Conservation (phyloP, 2,888 invertebrate species). For the Limulus polyphemus region DNA sequence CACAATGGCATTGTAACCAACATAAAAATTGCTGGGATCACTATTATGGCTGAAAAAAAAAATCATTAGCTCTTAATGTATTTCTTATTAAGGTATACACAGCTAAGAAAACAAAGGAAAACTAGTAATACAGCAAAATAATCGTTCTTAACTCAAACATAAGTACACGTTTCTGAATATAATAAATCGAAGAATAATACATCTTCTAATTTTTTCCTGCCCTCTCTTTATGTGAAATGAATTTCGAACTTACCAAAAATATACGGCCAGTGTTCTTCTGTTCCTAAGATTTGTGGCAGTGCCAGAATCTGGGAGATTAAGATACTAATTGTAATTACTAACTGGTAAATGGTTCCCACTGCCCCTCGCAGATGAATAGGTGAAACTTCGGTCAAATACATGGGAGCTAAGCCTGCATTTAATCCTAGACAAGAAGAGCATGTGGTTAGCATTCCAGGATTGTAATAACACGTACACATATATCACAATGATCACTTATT, state of each 20-base stretch:
- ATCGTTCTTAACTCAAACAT: no score
- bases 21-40: conserved; percentile 60
- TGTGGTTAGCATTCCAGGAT: no score
- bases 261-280: conserved; percentile 53
- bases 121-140: no score
- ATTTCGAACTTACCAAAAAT: conserved; percentile 43
- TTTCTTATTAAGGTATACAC: no score
- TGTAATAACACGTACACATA: no score
- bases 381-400: conserved; percentile 79
- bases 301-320: conserved; percentile 54
- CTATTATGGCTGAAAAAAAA: conserved; percentile 43
- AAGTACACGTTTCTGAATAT: no score
- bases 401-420: conserved; percentile 71
- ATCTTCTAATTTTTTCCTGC: no score
- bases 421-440: conserved; percentile 34
- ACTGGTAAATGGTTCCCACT: conserved; percentile 74
- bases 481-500: no score
- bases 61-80: no score
- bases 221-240: no score
- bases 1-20: conserved; percentile 57
- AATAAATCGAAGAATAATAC: no score
- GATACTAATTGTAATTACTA: conserved; percentile 75
- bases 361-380: conserved; percentile 69
- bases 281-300: conserved; percentile 53
- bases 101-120: no score